These are phyloP conservation scores for Ursus arctos DNA, from an alignment of 2,113 vertebrate species.

Conservation along the genomic window DNA sequence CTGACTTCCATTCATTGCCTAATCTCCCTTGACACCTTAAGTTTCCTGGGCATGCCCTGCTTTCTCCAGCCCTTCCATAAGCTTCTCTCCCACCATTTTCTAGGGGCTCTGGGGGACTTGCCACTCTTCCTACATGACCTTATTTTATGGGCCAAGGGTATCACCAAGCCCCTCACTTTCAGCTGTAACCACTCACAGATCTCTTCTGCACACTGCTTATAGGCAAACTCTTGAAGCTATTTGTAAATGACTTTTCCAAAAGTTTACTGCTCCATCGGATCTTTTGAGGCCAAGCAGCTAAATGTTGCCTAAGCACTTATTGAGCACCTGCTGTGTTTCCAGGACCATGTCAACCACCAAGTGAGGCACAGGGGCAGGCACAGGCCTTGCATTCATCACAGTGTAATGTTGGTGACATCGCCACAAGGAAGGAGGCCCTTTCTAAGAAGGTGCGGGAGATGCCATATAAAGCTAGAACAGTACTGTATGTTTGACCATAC, in stretches of 20 bases:
- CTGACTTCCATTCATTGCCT: neutral
- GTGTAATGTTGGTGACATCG: neutral
- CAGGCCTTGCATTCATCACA: neutral
- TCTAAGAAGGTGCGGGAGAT: neutral
- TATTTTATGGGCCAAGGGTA: neutral
- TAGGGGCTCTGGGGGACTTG: neutral
- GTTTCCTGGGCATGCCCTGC: neutral
- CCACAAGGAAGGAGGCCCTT: neutral
- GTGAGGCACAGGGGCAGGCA: neutral
- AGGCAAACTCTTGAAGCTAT: neutral
- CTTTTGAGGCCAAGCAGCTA: neutral
- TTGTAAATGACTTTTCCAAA: neutral
- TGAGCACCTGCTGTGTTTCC: neutral
- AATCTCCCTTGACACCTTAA: neutral
- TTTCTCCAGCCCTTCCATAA: neutral
- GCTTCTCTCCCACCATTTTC: neutral
- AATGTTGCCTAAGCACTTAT: neutral
- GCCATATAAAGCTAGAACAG: neutral
- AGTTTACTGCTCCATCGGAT: neutral
- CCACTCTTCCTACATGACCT: neutral
- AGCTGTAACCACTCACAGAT: neutral
- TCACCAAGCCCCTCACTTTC: neutral
- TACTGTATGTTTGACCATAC: neutral
- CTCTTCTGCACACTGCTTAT: neutral
- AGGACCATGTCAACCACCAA: neutral